Conservation (phyloP, 2,797 vertebrate genomes). For the Numenius phaeopus region DNA sequence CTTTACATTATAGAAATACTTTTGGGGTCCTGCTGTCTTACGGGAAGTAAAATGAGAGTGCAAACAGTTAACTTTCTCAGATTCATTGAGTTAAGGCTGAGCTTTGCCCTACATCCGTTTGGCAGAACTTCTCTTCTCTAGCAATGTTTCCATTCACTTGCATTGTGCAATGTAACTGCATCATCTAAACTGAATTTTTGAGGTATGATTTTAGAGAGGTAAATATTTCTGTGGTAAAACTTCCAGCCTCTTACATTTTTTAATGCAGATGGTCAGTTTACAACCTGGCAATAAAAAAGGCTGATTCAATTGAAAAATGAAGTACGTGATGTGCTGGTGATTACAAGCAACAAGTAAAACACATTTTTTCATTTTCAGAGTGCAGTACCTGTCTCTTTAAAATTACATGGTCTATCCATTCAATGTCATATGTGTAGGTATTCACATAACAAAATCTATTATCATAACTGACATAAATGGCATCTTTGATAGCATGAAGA, state of each 20-base stretch:
- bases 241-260: background rate
- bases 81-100: background rate
- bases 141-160: background rate
- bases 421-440: background rate
- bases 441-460: background rate
- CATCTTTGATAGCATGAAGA: background rate
- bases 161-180: background rate
- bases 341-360: background rate
- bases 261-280: background rate
- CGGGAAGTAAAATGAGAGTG: background rate
- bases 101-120: background rate
- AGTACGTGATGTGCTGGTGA: background rate
- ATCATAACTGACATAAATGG: background rate
- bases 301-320: background rate
- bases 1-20: background rate
- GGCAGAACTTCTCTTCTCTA: background rate
- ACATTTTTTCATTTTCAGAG: background rate
- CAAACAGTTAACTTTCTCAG: background rate
- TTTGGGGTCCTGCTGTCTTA: background rate
- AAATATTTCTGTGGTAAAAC: background rate
- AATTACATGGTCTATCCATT: background rate
- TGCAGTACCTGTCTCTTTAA: background rate
- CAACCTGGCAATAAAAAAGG: background rate
- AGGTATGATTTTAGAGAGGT: background rate
- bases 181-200: background rate